Evolutionary conservation across 2,797 vertebrate genomes (phyloP).

Genomic region (Spondyliosoma cantharus): DNA sequence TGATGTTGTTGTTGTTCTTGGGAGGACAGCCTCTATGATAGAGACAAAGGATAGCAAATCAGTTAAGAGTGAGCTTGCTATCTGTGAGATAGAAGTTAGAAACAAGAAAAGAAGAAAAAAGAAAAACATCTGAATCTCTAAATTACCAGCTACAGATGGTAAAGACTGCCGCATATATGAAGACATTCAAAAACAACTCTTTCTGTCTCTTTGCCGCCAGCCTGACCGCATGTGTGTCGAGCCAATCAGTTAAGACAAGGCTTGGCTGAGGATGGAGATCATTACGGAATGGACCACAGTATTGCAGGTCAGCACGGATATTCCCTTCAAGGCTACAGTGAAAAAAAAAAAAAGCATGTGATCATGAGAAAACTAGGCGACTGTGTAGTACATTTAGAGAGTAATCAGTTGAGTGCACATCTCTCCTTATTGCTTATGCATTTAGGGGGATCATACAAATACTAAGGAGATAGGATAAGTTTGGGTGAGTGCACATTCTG

Average conservation of each 20-base stretch:
- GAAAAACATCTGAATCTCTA: too few species aligned
- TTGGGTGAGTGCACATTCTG: slow-evolving; percentile 15
- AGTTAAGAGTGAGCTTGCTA: background rate
- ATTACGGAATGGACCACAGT: background rate
- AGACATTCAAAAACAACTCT: background rate
- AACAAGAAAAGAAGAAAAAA: too few species aligned
- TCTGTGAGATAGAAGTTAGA: too few species aligned
- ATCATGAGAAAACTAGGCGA: background rate
- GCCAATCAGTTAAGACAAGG: background rate
- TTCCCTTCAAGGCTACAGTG: background rate
- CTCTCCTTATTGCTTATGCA: slow-evolving; percentile 18
- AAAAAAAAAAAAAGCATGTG: background rate
- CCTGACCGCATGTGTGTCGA: background rate
- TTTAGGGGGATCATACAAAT: slow-evolving; percentile 29
- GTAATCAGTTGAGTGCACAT: slow-evolving; percentile 33
- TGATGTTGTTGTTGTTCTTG: too few species aligned
- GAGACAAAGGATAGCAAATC: background rate
- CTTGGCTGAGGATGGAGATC: background rate
- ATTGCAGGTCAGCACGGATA: background rate
- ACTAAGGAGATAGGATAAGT: slow-evolving; percentile 7
- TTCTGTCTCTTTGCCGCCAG: background rate
- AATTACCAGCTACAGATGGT: background rate
- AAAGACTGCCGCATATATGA: background rate
- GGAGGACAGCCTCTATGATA: background rate
- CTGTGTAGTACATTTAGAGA: background rate